A percentile compares a stretch with the other conserved stretches of the same genome.
Conservation (phyloP, 2,888 invertebrate genomes). For the Leptopilina drosophilae region DNA sequence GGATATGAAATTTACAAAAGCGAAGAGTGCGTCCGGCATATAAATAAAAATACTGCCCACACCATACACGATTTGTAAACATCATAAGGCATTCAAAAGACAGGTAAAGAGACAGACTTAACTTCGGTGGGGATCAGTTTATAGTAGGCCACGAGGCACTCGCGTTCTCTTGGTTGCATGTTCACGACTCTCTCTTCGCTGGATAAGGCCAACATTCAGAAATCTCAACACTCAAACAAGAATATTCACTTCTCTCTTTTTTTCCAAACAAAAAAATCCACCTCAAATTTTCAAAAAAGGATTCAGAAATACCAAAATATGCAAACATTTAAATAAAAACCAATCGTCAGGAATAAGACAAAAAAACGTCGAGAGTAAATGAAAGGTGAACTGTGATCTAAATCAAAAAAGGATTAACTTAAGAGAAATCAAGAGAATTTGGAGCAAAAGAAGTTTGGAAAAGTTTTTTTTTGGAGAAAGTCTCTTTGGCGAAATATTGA, state of each 20-base stretch:
- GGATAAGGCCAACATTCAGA: conserved; percentile 57
- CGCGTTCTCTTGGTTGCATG: conserved; percentile 68
- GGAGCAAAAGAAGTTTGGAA: conserved; percentile 32
- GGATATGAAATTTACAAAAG: background rate
- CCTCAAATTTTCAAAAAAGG: no score
- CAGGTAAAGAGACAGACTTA: conserved; percentile 68
- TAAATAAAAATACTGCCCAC: conserved; percentile 18
- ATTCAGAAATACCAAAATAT: no score
- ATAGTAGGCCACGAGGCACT: conserved; percentile 77
- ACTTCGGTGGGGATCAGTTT: conserved; percentile 75
- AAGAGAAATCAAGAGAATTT: conserved; percentile 35
- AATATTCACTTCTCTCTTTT: background rate
- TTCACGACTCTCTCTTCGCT: conserved; percentile 72
- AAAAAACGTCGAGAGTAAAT: background rate
- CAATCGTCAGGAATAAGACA: background rate
- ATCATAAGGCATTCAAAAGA: conserved; percentile 61
- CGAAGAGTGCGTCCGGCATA: background rate
- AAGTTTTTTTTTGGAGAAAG: conserved; percentile 36
- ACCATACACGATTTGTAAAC: conserved; percentile 61
- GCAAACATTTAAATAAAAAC: no score
- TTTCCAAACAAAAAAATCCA: no score
- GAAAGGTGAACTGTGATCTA: conserved; percentile 11
- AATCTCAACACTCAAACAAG: background rate
- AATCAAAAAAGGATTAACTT: conserved; percentile 2
- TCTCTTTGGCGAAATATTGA: conserved; percentile 31